Evolutionary conservation across 2,797 vertebrate species (phyloP), one percentile per base, ranked within the genome.

Genomic region (Bradypodion pumilum): DNA sequence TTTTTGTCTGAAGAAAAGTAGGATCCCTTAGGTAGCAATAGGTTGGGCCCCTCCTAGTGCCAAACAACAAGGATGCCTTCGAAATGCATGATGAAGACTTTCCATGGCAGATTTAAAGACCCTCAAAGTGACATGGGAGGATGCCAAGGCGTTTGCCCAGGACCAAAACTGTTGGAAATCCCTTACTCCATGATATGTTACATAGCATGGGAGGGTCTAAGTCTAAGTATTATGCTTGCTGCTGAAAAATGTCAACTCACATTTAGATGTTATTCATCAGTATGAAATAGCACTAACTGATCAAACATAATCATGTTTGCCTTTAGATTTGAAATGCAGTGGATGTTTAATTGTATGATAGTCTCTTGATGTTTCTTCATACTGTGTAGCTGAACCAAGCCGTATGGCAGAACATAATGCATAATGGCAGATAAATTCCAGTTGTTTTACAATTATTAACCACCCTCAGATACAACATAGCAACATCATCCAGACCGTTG

Each of bases 251-350:
- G 87, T 91, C 90, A 21, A 16, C 84, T 92, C 80, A 77, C 86
- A 87, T 90, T 92, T 91, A 89, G 88, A 86, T 85, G 21, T 68
- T 84, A 75, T 93, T 92, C 83, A 93, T 91, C 83, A 85, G 88
- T 95, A 93, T 86, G 66, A 92, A 92, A 92, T 95, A 94, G 92
- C 86, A 89, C 90, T 92, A 94, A 93, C 92, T 93, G 93, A 93
- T 94, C 92, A 94, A 94, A 94, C 94, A 93, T 93, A 92, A 92
- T 86, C 90, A 91, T 91, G 91, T 90, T 86, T 93, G 87, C 89
- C 90, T 94, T 88, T 89, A 92, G 91, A 91, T 92, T 91, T 85
- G 74, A 95, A 91, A 82, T 42, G 83, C 79, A 81, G 79, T 16
- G 63, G 81, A 62, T 85, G 89, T 79, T 85, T 78, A 79, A 88